These are phyloP conservation scores for Petrolisthes manimaculis DNA, from an alignment of 2,888 invertebrate genomes.

Conservation along the genomic window DNA sequence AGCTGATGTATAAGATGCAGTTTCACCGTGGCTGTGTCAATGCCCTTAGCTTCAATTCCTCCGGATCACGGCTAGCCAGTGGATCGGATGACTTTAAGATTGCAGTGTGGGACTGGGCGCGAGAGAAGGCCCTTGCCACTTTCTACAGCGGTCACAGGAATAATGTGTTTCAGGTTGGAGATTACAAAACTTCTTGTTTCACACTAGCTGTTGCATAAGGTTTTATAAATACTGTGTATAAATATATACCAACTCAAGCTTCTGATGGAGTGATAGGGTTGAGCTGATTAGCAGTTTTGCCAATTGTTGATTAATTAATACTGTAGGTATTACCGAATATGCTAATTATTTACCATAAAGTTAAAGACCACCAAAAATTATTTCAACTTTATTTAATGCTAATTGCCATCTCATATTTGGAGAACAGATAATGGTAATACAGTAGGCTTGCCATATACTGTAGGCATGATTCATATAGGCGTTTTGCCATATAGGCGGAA, in stretches of 20 bases:
- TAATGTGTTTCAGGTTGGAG: conserved; percentile 84
- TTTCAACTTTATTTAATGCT: too few species aligned
- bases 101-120: conserved; percentile 92
- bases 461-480: too few species aligned
- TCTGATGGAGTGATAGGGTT: too few species aligned
- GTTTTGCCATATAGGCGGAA: too few species aligned
- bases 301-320: too few species aligned
- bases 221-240: background rate
- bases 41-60: conserved; percentile 59
- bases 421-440: too few species aligned
- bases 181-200: background rate
- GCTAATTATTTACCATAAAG: too few species aligned
- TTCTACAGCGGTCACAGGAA: conserved; percentile 86
- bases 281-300: too few species aligned
- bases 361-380: too few species aligned
- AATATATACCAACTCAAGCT: background rate
- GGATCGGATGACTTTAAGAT: conserved; percentile 92
- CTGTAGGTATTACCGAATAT: too few species aligned
- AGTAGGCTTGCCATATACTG: too few species aligned
- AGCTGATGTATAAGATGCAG: conserved; percentile 81
- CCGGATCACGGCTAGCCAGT: conserved; percentile 74
- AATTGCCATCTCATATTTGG: too few species aligned
- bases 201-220: background rate
- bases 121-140: conserved; percentile 76
- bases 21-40: conserved; percentile 75